Evolutionary conservation across 1,140 invertebrate genomes (phyloP).

Genomic region (Druon quercuslanigerum): DNA sequence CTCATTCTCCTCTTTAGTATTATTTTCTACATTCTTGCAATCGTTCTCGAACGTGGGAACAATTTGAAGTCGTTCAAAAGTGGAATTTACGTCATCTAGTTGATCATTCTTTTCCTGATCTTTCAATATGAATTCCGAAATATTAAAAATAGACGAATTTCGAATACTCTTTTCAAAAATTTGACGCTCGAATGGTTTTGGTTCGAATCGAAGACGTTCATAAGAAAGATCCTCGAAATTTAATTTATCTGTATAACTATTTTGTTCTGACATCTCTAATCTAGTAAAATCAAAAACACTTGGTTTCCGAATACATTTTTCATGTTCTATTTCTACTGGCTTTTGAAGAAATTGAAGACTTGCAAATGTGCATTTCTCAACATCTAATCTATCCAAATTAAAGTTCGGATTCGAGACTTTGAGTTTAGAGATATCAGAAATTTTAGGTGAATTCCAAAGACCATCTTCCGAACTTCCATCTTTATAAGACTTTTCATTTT

Average conservation of each 20-base stretch:
- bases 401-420: too few relatives aligned
- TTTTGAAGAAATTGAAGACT: constrained; percentile 1
- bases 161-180: neutral
- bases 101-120: neutral
- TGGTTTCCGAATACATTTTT: neutral
- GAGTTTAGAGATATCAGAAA: too few relatives aligned
- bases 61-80: neutral
- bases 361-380: neutral
- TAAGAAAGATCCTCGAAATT: neutral
- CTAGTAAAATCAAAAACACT: neutral
- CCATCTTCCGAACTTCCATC: too few relatives aligned
- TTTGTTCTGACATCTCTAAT: neutral
- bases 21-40: neutral
- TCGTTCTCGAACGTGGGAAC: neutral
- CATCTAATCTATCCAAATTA: neutral
- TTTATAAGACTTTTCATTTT: too few relatives aligned
- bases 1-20: neutral
- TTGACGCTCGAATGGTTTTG: neutral
- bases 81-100: neutral
- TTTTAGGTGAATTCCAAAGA: too few relatives aligned
- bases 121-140: neutral
- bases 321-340: neutral
- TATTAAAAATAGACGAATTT: neutral
- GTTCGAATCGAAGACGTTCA: constrained; percentile 1
- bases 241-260: neutral